Evolutionary conservation across 2,888 invertebrate genomes (phyloP).

Genomic region (Agelastica alni): DNA sequence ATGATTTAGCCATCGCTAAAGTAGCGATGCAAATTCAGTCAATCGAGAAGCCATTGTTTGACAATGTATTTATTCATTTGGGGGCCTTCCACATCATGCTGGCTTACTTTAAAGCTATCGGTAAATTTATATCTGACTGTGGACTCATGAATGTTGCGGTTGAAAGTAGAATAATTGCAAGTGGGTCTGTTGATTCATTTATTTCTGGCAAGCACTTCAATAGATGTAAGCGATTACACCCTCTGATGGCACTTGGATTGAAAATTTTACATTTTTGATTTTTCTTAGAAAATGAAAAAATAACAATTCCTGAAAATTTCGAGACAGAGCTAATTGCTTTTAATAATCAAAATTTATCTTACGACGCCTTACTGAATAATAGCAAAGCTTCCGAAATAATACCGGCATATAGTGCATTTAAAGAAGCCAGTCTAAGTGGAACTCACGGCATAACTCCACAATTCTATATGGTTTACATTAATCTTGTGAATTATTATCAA

Average conservation of each 20-base stretch:
- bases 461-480: conserved; percentile 40
- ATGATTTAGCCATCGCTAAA: conserved; percentile 45
- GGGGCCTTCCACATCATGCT: conserved; percentile 48
- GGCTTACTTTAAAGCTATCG: conserved; percentile 46
- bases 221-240: conserved; percentile 42
- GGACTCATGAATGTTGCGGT: conserved; percentile 40
- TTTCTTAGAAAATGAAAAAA: conserved; percentile 10
- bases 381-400: conserved; percentile 2
- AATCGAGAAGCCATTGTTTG: conserved; percentile 30
- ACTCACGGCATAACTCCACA: conserved; percentile 13
- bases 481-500: conserved; percentile 41
- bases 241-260: conserved; percentile 34
- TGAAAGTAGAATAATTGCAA: conserved; percentile 38
- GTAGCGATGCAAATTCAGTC: conserved; percentile 37
- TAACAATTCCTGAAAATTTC: conserved; percentile 5
- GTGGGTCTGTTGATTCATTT: conserved; percentile 41
- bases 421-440: conserved; percentile 13
- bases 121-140: conserved; percentile 42
- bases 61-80: conserved; percentile 48
- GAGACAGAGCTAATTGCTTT: conserved; percentile 13
- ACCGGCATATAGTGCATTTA: neutral
- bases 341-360: conserved; percentile 3
- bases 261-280: conserved; percentile 13
- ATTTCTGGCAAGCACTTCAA: conserved; percentile 44
- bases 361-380: conserved; percentile 6